Conservation (phyloP, 1,140 invertebrate species). For the Saccostrea cuccullata region DNA sequence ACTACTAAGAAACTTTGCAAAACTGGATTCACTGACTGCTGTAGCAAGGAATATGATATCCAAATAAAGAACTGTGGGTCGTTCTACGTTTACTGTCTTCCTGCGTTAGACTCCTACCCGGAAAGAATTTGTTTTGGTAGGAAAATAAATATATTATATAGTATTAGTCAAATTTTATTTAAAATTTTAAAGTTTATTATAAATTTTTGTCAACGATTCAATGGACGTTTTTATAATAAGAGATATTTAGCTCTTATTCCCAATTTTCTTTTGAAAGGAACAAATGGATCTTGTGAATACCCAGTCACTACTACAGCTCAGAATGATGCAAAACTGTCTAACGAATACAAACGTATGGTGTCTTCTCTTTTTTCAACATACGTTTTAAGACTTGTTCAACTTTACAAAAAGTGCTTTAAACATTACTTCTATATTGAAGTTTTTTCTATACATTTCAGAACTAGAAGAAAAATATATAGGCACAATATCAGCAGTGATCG, state of each 20-base stretch:
- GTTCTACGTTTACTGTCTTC: slow-evolving; percentile 15
- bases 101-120: not conserved
- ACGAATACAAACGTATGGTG: too few relatives aligned
- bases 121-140: slow-evolving; percentile 26
- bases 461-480: too few relatives aligned
- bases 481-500: too few relatives aligned
- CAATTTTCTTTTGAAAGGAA: not conserved
- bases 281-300: slow-evolving; percentile 5
- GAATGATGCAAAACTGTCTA: too few relatives aligned
- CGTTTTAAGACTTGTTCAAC: too few relatives aligned
- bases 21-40: not conserved
- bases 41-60: not conserved
- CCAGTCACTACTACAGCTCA: not conserved
- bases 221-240: not conserved
- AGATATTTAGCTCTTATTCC: not conserved
- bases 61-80: slow-evolving; percentile 32
- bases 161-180: not conserved
- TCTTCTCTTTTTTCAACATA: too few relatives aligned
- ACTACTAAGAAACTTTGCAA: not conserved
- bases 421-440: too few relatives aligned
- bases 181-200: not conserved
- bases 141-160: not conserved
- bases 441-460: too few relatives aligned
- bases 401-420: too few relatives aligned
- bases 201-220: not conserved